Evolutionary conservation across 2,113 vertebrate genomes (phyloP).

Genomic region (Perognathus longimembris): DNA sequence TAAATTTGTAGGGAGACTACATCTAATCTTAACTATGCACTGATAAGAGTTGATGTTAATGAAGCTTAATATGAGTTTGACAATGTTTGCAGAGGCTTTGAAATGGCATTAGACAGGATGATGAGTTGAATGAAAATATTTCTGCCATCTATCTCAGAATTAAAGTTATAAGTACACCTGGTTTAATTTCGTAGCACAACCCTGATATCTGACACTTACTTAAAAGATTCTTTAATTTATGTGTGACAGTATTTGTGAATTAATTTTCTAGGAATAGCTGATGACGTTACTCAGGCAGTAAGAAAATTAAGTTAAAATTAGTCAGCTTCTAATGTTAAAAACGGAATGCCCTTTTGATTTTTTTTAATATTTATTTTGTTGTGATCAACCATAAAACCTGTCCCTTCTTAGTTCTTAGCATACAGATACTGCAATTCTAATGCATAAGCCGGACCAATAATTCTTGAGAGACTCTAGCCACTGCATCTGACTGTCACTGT

Average conservation of each 20-base stretch:
- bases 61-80: constrained; percentile 60
- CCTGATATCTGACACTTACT: constrained; percentile 56
- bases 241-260: constrained; percentile 41
- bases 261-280: constrained; percentile 38
- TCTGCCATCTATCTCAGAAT: constrained; percentile 53
- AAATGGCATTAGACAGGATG: constrained; percentile 58
- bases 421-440: constrained; percentile 12
- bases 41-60: constrained; percentile 70
- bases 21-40: constrained; percentile 55
- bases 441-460: not conserved
- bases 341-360: constrained; percentile 31
- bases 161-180: constrained; percentile 60
- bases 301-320: constrained; percentile 53
- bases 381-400: not conserved
- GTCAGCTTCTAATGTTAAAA: constrained; percentile 56
- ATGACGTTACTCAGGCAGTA: constrained; percentile 35
- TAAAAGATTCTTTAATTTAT: constrained; percentile 61
- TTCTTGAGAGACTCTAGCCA: not conserved
- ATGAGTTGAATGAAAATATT: constrained; percentile 71
- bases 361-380: constrained; percentile 7
- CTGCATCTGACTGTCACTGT: not conserved
- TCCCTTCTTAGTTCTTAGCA: constrained; percentile 21
- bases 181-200: constrained; percentile 39
- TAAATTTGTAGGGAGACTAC: constrained; percentile 47
- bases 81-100: constrained; percentile 68